Conservation (phyloP, 2,113 vertebrate species). For the Anhinga rufa region DNA sequence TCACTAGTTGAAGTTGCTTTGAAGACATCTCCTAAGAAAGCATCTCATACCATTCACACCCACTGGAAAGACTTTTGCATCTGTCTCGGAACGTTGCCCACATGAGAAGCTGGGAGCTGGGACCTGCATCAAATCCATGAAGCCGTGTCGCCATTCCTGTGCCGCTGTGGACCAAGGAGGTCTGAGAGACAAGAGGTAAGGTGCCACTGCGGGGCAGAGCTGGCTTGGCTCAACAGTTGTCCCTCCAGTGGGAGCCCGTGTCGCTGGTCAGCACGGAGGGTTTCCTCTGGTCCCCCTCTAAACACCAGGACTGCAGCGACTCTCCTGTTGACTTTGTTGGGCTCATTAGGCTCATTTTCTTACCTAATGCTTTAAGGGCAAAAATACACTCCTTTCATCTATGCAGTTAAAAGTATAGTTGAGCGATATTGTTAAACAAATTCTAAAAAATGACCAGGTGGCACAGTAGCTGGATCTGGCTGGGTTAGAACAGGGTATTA, state of each 20-base stretch:
- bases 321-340: background rate
- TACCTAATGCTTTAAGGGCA: background rate
- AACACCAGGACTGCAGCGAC: background rate
- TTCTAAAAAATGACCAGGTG: background rate
- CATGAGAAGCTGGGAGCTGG: background rate
- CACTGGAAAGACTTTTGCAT: background rate
- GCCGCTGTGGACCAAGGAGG: background rate
- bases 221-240: rapidly evolving
- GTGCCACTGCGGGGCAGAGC: background rate
- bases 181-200: background rate
- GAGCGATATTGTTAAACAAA: background rate
- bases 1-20: background rate
- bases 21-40: background rate
- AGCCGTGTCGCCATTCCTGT: background rate
- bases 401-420: background rate
- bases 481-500: background rate
- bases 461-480: background rate
- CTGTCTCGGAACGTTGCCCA: background rate
- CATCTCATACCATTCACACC: background rate
- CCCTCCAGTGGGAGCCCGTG: background rate
- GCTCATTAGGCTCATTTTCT: background rate
- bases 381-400: background rate
- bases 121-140: background rate
- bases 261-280: background rate
- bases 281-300: background rate